Conservation (phyloP, 2,797 vertebrate genomes). For the Phataginus tricuspis region DNA sequence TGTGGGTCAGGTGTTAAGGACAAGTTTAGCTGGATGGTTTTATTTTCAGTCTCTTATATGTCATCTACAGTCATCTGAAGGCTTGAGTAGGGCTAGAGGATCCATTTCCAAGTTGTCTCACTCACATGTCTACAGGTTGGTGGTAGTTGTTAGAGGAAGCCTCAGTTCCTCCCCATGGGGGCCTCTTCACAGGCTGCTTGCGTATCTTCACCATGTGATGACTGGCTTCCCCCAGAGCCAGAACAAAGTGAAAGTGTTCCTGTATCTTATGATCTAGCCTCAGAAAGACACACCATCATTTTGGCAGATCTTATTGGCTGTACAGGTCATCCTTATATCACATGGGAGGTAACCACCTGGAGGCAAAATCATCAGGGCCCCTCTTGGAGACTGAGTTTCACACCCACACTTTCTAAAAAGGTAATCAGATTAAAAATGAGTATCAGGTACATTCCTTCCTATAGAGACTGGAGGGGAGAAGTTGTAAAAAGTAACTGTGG, state of each 20-base stretch:
- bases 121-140: background rate
- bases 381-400: background rate
- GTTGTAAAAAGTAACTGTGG: background rate
- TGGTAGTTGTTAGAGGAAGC: background rate
- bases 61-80: background rate
- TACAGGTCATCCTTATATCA: background rate
- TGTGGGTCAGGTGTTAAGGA: background rate
- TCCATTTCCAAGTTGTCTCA: background rate
- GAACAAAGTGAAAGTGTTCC: background rate
- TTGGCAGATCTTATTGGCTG: background rate
- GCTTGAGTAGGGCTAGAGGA: background rate
- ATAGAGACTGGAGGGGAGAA: background rate
- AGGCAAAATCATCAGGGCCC: background rate
- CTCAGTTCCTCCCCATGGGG: background rate
- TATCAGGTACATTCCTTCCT: background rate
- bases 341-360: background rate
- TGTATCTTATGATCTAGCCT: background rate
- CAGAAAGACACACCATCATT: background rate
- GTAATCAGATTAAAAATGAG: background rate
- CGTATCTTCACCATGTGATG: background rate
- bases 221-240: background rate
- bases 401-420: background rate
- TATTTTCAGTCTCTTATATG: background rate
- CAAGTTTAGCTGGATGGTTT: background rate
- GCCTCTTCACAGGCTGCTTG: background rate